Evolutionary conservation across 2,888 invertebrate species (phyloP).

Genomic region (Glomeris marginata): DNA sequence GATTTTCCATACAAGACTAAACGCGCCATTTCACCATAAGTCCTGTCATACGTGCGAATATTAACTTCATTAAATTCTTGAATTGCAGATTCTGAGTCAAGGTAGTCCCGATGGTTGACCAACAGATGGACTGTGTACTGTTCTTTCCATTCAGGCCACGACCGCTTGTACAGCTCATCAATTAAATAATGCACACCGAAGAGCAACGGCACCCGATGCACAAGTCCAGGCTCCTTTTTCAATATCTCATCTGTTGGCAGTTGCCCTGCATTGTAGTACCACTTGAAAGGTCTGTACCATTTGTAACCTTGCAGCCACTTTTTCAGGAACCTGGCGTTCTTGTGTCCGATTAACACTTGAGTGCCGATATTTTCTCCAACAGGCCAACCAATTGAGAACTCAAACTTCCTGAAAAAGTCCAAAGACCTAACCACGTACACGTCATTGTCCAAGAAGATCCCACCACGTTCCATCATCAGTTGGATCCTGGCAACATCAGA

Average conservation of each 20-base stretch:
- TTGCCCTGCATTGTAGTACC: conserved; percentile 33
- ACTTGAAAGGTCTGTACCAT: conserved; percentile 21
- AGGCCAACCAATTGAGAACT: conserved; percentile 30
- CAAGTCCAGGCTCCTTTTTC: conserved; percentile 24
- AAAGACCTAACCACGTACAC: conserved; percentile 26
- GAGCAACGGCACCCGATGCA: conserved; percentile 25
- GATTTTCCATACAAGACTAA: not conserved
- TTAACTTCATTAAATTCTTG: conserved; percentile 20
- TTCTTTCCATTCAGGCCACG: conserved; percentile 24
- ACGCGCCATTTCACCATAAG: conserved; percentile 25
- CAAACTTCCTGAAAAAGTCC: conserved; percentile 26
- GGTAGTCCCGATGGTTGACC: conserved; percentile 25
- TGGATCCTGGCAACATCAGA: conserved; percentile 29
- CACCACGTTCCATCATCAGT: conserved; percentile 27
- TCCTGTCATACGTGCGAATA: conserved; percentile 18
- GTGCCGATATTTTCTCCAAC: conserved; percentile 25
- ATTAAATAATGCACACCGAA: conserved; percentile 30
- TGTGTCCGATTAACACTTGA: conserved; percentile 28
- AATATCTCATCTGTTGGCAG: conserved; percentile 28
- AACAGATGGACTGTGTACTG: conserved; percentile 28
- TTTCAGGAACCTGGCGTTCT: conserved; percentile 27
- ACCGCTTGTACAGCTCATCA: conserved; percentile 22
- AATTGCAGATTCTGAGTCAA: conserved; percentile 14
- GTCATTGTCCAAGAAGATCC: conserved; percentile 31
- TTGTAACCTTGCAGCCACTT: conserved; percentile 28